phyloP scores from a whole-genome alignment of 2,888 invertebrate species.

The Polietes domitor region DNA sequence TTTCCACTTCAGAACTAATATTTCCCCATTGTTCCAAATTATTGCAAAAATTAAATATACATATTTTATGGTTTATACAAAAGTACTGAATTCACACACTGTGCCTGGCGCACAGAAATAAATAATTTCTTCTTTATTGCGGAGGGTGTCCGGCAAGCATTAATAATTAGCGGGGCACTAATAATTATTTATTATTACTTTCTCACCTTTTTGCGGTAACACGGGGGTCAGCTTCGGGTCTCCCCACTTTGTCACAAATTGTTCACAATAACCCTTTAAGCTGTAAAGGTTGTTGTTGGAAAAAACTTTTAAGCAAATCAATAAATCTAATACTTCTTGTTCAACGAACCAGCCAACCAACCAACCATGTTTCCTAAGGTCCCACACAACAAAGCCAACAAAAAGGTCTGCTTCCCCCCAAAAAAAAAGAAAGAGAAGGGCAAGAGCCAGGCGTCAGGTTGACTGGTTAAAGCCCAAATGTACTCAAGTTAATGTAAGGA shows the following conservation, averaged over 20 bases:
- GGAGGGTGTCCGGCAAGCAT: not conserved
- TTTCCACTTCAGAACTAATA: too few species aligned
- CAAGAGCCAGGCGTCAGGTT: not conserved
- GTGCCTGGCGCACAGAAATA: too few species aligned
- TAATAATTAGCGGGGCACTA: conserved; percentile 23
- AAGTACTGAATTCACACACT: too few species aligned
- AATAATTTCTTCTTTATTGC: not conserved
- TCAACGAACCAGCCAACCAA: not conserved
- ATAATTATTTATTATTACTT: conserved; percentile 37
- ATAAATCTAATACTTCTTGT: conserved; percentile 23
- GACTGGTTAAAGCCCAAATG: conserved; percentile 35
- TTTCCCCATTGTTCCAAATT: too few species aligned
- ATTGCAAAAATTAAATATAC: too few species aligned
- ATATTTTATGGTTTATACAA: too few species aligned
- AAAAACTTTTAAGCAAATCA: conserved; percentile 36
- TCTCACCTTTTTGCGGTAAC: conserved; percentile 9
- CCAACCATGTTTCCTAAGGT: not conserved
- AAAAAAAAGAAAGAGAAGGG: not conserved
- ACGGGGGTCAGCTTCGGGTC: not conserved
- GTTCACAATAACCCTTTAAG: not conserved
- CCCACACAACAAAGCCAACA: not conserved
- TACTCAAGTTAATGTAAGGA: conserved; percentile 38
- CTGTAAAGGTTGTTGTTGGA: not conserved
- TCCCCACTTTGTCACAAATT: conserved; percentile 8
- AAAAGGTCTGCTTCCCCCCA: not conserved